These are phyloP conservation scores for Paraescarpia echinospica DNA, from an alignment of 1,140 invertebrate genomes.

Conservation along the genomic window DNA sequence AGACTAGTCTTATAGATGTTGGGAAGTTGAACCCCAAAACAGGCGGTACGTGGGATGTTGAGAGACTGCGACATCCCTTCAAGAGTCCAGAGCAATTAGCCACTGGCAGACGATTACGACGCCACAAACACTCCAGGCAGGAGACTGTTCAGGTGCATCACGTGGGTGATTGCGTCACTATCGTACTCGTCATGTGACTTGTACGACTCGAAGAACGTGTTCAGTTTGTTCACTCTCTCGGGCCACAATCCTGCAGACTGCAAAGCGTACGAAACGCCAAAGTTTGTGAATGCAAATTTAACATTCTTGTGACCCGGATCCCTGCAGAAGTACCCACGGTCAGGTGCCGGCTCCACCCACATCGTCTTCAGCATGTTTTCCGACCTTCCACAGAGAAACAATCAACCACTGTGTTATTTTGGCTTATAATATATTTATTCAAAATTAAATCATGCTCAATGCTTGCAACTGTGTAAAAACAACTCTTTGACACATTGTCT, in stretches of 20 bases:
- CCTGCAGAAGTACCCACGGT: slow-evolving; percentile 23
- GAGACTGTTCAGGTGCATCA: slow-evolving; percentile 26
- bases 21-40: too few relatives aligned
- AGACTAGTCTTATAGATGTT: too few relatives aligned
- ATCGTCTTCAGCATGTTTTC: neutral
- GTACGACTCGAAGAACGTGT: slow-evolving; percentile 26
- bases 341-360: slow-evolving; percentile 14
- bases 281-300: slow-evolving; percentile 28
- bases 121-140: slow-evolving; percentile 18
- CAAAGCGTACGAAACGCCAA: slow-evolving; percentile 24
- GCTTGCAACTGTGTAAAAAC: neutral
- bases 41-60: too few relatives aligned
- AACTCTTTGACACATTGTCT: neutral
- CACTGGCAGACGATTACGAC: neutral
- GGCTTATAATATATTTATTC: neutral
- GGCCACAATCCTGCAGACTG: slow-evolving; percentile 22
- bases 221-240: slow-evolving; percentile 22
- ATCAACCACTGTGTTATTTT: neutral
- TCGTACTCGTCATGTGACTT: slow-evolving; percentile 24
- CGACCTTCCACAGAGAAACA: slow-evolving; percentile 9
- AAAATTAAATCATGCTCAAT: neutral
- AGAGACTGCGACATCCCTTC: too few relatives aligned
- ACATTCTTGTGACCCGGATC: slow-evolving; percentile 15
- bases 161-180: slow-evolving; percentile 22
- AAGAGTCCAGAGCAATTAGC: too few relatives aligned